phyloP scores from a whole-genome alignment of 2,113 vertebrate species.

The Hippopotamus amphibius region DNA sequence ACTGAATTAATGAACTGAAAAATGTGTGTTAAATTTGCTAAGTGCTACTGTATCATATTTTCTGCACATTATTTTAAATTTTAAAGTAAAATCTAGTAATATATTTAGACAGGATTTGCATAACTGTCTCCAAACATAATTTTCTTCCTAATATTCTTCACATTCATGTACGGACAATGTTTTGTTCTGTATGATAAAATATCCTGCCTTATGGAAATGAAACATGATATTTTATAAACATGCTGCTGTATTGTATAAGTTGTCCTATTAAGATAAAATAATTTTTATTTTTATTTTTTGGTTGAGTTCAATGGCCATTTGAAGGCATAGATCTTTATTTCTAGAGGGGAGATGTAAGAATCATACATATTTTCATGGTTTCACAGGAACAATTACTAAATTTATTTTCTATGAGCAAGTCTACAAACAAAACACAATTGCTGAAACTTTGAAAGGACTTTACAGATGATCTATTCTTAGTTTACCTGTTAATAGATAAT shows the following conservation, averaged over 20 bases:
- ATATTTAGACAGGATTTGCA: not conserved
- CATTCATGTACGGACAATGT: not conserved
- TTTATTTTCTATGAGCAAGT: conserved; percentile 63
- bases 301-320: not conserved
- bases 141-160: conserved; percentile 48
- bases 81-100: conserved; percentile 23
- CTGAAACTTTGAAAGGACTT: not conserved
- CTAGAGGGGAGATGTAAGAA: not conserved
- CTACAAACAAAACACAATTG: conserved; percentile 36
- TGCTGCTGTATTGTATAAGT: conserved; percentile 58
- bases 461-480: not conserved
- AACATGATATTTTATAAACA: conserved; percentile 46
- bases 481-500: conserved; percentile 28
- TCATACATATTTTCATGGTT: conserved; percentile 50
- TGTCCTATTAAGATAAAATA: conserved; percentile 53
- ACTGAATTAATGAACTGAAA: conserved; percentile 39
- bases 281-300: conserved; percentile 42
- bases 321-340: conserved; percentile 36
- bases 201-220: not conserved
- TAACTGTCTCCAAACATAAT: conserved; percentile 49
- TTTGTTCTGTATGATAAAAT: not conserved
- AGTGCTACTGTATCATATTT: not conserved
- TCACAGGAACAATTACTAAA: conserved; percentile 16
- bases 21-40: not conserved
- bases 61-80: not conserved